Conservation (phyloP, 2,888 invertebrate genomes). For the Timema podura region DNA sequence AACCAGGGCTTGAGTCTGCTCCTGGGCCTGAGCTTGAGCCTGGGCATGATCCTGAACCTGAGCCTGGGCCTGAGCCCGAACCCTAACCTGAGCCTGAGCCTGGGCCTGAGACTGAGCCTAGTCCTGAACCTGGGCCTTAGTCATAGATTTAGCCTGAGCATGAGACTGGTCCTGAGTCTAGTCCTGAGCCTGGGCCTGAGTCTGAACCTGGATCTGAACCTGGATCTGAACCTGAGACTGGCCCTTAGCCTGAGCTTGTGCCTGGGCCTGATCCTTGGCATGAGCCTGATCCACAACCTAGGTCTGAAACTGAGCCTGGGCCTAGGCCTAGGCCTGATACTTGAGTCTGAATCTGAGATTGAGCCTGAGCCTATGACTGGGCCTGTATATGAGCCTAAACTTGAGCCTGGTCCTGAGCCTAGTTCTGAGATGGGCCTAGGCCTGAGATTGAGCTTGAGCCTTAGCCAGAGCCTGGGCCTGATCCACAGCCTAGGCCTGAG, state of each 20-base stretch:
- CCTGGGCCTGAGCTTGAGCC: constrained; percentile 35
- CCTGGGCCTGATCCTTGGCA: not conserved
- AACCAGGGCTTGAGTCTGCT: constrained; percentile 30
- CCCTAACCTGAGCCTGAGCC: constrained; percentile 25
- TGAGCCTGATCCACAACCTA: not conserved
- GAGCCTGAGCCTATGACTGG: not conserved
- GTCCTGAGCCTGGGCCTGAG: constrained; percentile 22
- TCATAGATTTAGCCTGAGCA: constrained; percentile 30
- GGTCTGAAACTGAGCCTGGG: not conserved
- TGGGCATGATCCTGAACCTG: constrained; percentile 30
- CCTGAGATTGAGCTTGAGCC: not conserved
- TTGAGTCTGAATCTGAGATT: not conserved
- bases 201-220: constrained; percentile 29
- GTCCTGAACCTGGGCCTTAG: too few relatives aligned
- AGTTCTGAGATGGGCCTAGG: not conserved
- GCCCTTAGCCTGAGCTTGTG: not conserved
- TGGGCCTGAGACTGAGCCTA: constrained; percentile 34
- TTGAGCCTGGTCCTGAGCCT: not conserved
- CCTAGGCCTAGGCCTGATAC: not conserved
- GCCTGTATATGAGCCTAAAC: not conserved
- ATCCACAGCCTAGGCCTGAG: not conserved
- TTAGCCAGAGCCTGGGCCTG: constrained; percentile 16
- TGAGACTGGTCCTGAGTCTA: constrained; percentile 32
- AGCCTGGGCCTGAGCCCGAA: constrained; percentile 18
- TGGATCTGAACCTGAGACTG: constrained; percentile 40